These are phyloP conservation scores for Enteromius mattozi DNA, from an alignment of 2,797 vertebrate species.

Conservation along the genomic window DNA sequence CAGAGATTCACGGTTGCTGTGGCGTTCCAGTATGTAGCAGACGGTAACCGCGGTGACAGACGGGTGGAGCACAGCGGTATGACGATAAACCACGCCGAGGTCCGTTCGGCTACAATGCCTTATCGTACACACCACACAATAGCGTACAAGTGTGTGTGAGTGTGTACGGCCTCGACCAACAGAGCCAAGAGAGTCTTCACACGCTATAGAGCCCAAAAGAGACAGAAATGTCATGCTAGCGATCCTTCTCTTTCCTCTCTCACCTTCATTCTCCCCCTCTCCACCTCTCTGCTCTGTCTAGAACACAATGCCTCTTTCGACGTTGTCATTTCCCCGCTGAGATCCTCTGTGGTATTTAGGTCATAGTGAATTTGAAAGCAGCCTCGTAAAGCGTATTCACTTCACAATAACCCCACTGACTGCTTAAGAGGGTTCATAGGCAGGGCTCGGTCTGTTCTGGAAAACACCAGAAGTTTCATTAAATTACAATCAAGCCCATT, in stretches of 20 bases:
- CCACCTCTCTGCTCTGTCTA: constrained; percentile 19
- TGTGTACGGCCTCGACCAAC: constrained; percentile 18
- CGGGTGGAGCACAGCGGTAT: constrained; percentile 53
- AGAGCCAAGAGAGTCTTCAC: constrained; percentile 40
- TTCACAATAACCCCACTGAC: constrained; percentile 24
- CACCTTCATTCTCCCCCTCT: constrained; percentile 32
- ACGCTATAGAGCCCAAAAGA: constrained; percentile 36
- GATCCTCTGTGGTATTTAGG: constrained; percentile 37
- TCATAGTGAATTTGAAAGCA: constrained; percentile 49
- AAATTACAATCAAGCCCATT: constrained; percentile 32
- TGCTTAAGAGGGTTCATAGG: constrained; percentile 34
- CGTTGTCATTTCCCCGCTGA: constrained; percentile 35
- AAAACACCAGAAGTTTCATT: constrained; percentile 38
- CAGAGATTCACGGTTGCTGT: constrained; percentile 24
- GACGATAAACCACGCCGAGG: constrained; percentile 40
- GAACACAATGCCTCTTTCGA: constrained; percentile 33
- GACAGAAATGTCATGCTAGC: constrained; percentile 52
- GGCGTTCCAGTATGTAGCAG: constrained; percentile 53
- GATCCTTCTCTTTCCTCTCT: constrained; percentile 23
- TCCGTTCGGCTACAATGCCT: constrained; percentile 38
- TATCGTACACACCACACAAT: constrained; percentile 47
- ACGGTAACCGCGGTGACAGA: constrained; percentile 55
- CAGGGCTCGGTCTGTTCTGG: constrained; percentile 11
- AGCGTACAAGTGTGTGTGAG: constrained; percentile 39
- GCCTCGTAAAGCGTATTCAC: constrained; percentile 30